Evolutionary conservation across 2,888 invertebrate genomes (phyloP), one percentile per base, ranked within the genome.

Genomic region (Allophyes oxyacanthae): DNA sequence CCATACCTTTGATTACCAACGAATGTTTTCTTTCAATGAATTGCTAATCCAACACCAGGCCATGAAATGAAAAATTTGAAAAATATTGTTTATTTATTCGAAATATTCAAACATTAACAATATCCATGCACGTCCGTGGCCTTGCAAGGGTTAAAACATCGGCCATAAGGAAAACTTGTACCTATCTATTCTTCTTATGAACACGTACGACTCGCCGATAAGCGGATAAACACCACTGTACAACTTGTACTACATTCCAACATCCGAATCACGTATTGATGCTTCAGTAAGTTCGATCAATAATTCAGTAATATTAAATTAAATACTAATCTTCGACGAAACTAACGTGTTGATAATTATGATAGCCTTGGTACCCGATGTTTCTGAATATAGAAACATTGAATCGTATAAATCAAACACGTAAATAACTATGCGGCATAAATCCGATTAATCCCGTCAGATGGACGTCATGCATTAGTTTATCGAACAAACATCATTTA

Each of bases 371-470:
- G 43, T 62, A 56, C 49, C 52, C 62, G 54, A 68, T 54, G 58
- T 64, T 71, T 78, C 74, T 75, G 61, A 67, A 71, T 77, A 75
- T 77, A 77, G 70, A 71, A 72, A 58, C 71, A 66, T 76, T 69
- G 55, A 20, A 20, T 20, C 67, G 53, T 66, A 65, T 20, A 20
- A 20, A 20, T 20, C 20, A 20, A 20, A 20, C 20, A 20, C 20
- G 20, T 20, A 20, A 20, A 20, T 20, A 20, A 20, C 20, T 20
- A 20, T 20, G 20, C 64, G 53, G 69, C 75, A 73, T 73, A 71
- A 78, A 75, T 77, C 59, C 56, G 65, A 64, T 71, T 74, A 67
- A 77, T 76, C 46, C 54, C 56, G 59, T 56, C 57, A 48, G 64
- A 70, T 72, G 60, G 53, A 58, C 66, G 52, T 63, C 62, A 64